Evolutionary conservation across 2,113 vertebrate genomes (phyloP), one percentile per base, ranked within the genome.

Genomic region (Zosterops pallidus): DNA sequence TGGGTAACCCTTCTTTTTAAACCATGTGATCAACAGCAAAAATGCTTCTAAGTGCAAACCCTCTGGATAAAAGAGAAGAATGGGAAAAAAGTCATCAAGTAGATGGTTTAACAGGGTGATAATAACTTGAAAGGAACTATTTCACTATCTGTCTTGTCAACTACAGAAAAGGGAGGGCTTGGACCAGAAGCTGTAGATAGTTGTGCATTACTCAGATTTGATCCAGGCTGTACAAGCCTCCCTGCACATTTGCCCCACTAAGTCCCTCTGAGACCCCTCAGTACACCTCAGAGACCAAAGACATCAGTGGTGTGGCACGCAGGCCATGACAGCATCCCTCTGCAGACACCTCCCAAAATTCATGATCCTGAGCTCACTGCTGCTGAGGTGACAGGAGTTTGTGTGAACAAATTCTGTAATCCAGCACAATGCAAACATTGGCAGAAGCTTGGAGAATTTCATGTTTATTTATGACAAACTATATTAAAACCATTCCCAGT

Each of bases 301-400:
- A 6, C 15, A 16, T 14, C 13, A 9, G 20, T 29, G 31, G 62
- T 10, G 26, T 5, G 23, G 31, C n/a, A 69, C 31, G 67, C 41
- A 72, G 47, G 9, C 7, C 33, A 18, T 0, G 5, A 50, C 28
- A 8, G 4, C 9, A 8, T 46, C 41, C 35, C 18, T 33, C 46
- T 75, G 44, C 81, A 81, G 60, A 37, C 42, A 59, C 12, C 12
- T 47, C 55, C 35, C 64, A 50, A 50, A 89, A 75, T 14, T 37
- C 63, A 46, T 20, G 50, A 31, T 67, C 39, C 68, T 77, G 29
- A 42, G 12, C 63, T 90, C 26, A 3, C 31, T 33, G n/a, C 71
- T 65, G 46, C 72, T 33, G 63, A 53, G 42, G 39, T 0, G 0
- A 9, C 9, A 1, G 42, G n/a, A 55, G 42, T 52, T 68, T 23